Evolutionary conservation across 2,888 invertebrate species (phyloP).

Genomic region (Leuctra nigra): DNA sequence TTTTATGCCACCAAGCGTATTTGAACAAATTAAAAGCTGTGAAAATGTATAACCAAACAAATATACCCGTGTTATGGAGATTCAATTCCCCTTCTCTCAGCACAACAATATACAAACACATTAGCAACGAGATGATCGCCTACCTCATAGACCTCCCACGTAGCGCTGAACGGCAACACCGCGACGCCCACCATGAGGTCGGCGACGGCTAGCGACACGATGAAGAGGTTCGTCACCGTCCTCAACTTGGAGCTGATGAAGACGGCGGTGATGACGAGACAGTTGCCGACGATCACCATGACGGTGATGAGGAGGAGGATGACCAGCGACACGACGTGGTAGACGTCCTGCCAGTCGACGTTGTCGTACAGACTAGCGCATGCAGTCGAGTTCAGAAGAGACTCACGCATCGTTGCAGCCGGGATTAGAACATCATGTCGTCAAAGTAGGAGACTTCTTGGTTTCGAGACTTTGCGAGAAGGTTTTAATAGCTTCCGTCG

Average conservation of each 20-base stretch:
- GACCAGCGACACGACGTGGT: conserved; percentile 67
- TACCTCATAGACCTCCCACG: conserved; percentile 88
- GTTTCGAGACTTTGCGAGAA: too few relatives aligned
- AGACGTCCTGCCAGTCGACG: conserved; percentile 76
- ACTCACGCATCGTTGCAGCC: neutral
- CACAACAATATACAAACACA: too few relatives aligned
- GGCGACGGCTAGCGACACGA: conserved; percentile 92
- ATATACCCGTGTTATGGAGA: too few relatives aligned
- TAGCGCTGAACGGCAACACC: conserved; percentile 92
- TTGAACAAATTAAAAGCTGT: too few relatives aligned
- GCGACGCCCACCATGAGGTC: conserved; percentile 93
- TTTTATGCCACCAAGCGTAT: too few relatives aligned
- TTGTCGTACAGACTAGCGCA: conserved; percentile 70
- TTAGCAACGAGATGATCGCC: conserved; percentile 33
- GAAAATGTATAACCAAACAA: too few relatives aligned
- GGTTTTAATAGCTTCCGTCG: too few relatives aligned
- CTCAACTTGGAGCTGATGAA: conserved; percentile 85
- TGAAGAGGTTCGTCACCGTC: conserved; percentile 94
- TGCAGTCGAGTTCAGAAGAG: conserved; percentile 68
- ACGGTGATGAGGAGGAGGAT: conserved; percentile 77
- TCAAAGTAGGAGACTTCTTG: too few relatives aligned
- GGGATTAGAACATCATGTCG: too few relatives aligned
- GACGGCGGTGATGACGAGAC: conserved; percentile 88
- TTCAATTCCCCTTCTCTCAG: too few relatives aligned
- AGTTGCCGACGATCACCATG: conserved; percentile 84